Evolutionary conservation across 92 coral and sea anemone genomes (phyloP), one percentile per base, ranked within the genome.

Genomic region (Bergia sp.): DNA sequence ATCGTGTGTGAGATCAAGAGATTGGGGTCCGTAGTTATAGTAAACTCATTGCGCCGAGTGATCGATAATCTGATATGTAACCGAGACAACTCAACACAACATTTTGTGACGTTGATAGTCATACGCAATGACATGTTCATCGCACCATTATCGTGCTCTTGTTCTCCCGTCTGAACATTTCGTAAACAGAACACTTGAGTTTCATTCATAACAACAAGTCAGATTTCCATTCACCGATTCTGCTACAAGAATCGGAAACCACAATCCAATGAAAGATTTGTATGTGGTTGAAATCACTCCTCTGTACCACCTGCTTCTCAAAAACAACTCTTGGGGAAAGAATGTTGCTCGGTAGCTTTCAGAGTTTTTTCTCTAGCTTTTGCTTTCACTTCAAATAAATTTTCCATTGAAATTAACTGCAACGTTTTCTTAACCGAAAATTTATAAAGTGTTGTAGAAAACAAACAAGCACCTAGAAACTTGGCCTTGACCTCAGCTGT

Each of bases 41-140:
- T 81, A 81, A 81, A 61, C 85, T 81, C 74, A 11, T 79, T 45
- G 82, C 82, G 65, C 66, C n/a, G 39, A 50, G 64, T 79, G 82
- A 79, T 79, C 66, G 42, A 12, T 11, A 21, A 10, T 42, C 61
- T 23, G 81, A 77, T 77, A 77, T 44, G 55, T 36, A 77, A 42
- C 57, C 55, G 53, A 41, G 41, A 20, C 37, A n/a, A 44, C 13
- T 77, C 55, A 15, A 21, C 57, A 69, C 6, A n/a, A 36, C 74
- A 69, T 69, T n/a, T 73, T 73, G 69, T 73, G 77, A 73, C 77
- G 42, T 29, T 29, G 29, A 29, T 29, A 29, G 29, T 29, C 29
- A 29, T 29, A 29, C 29, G 29, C 29, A 29, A 29, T 29, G 29
- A 29, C 29, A 29, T 37, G 15, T 36, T 29, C 16, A 79, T 15